Evolutionary conservation across 2,113 vertebrate genomes (phyloP), one percentile per base, ranked within the genome.

Genomic region (Thinocorus orbignyianus): DNA sequence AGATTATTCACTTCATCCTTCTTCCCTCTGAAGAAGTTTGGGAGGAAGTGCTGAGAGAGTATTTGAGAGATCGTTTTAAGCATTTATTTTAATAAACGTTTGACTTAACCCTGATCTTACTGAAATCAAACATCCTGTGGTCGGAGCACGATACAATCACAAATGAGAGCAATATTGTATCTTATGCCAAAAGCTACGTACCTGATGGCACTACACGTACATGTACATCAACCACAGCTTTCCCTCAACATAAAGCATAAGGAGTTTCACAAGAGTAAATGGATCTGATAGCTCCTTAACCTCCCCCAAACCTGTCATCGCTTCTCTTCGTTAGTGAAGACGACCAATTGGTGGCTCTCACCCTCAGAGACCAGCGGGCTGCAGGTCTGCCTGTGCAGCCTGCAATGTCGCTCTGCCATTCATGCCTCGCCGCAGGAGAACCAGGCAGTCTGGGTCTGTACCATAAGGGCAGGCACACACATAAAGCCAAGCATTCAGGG

Each of bases 401-500:
- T 24, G 11, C 70, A 49, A 30, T 30, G 22, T 52, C 0, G 1
- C 48, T 31, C 80, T 33, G 39, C 37, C 13, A 0, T 17, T 62
- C 14, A 2, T 41, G 49, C 41, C 68, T 37, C n/a, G 22, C 18
- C 8, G 68, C n/a, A 39, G 7, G 9, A 92, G 39, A 61, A 19
- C 6, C 37, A 33, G 46, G 60, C 54, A 41, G 31, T 25, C n/a
- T 41, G 24, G 35, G 33, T 15, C 86, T 51, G 7, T 7, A 44
- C 66, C 52, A 9, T 41, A 65, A 44, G 42, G n/a, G 22, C 0
- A 0, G 4, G 28, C 11, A 13, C 4, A 78, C 17, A 23, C 24
- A 49, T 10, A 81, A 49, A 58, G 51, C n/a, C 78, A 71, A 48
- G 64, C 60, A 61, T 26, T 49, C 44, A 44, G n/a, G n/a, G 7